Evolutionary conservation across 2,113 vertebrate genomes (phyloP), one percentile per base, ranked within the genome.

Genomic region (Tupaia chinensis): DNA sequence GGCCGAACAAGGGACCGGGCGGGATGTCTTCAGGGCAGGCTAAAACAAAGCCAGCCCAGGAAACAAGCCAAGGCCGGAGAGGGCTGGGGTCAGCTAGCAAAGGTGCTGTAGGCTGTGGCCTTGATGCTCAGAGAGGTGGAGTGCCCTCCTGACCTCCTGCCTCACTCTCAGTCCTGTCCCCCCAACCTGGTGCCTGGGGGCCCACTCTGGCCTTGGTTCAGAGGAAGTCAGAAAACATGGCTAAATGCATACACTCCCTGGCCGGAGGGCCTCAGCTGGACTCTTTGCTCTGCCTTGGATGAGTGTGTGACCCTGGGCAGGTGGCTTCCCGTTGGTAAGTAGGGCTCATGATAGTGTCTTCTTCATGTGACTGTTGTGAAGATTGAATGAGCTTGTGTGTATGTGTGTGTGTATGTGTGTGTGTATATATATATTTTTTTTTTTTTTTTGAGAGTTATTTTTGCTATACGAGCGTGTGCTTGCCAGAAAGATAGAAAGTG

Each of bases 231-330:
- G 5, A 29, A 69, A 12, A 89, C 44, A 66, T 11, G 34, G 29
- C 10, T 17, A 60, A 63, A 54, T 54, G 53, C 14, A 13, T 15
- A 10, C 8, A 9, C 74, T 61, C 19, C 0, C 0, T 1, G 53
- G 58, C 91, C 63, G 29, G 69, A 7, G 58, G 66, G 5, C 54
- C 90, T 4, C 13, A 68, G 87, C 66, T 54, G 2, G 3, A 66
- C 17, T 63, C 34, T 16, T 14, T 7, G 13, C n/a, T 65, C 60
- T 34, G 44, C 66, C 1, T 0, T n/a, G 1, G 4, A 1, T 65
- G 23, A 1, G 23, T 66, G 5, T 44, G 5, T 73, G 44, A 69
- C 32, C 2, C 22, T 25, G 2, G 32, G 74, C 80, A 70, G 29
- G 34, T 0, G 9, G 7, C 82, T 19, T 77, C 13, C 15, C 0